Base-by-base conservation (phyloP, 2,888 invertebrate genomes). In the Neoaliturus tenellus region DNA sequence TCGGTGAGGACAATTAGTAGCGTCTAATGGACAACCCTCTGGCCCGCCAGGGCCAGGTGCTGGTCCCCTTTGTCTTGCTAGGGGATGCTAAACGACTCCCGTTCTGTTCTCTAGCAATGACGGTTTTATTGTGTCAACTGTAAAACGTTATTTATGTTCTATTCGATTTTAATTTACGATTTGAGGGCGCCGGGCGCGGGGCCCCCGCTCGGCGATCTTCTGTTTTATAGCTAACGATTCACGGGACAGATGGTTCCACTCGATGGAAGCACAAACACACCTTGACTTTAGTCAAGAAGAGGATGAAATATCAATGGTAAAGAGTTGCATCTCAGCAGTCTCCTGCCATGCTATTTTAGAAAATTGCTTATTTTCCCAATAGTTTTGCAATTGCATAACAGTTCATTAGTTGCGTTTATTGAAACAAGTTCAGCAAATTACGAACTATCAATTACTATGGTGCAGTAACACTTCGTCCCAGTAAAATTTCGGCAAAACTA, bases 121-220 rank as follows among this genome's bases (percentile, higher is more conserved):
- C 35, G 31, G 67, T 71, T 71, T 41, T 71, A 71, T 41, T 71
- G 71, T 39, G 39, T 23, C 41, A 71, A 39, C 33, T 71, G 35
- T 71, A 71, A 71, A 71, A 71, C 41, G 71, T 71, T 71, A 67
- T 71, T 71, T 71, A 71, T 71, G 71, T 41, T 71, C 71, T 23
- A 71, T 71, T 71, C 71, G 71, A 71, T 71, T 33, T 35, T 39
- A 71, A 71, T 71, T 71, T 71, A 71, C 41, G 71, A 71, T 41
- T 71, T 71, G 71, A 71, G 71, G 35, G 71, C 71, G 41, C 71
- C 23, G 71, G 28, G 12, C 25, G 41, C 71, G 39, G 71, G 28
- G 12, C 25, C 33, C 20, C 23, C 41, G 12, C 12, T 20, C 41
- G 33, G 17, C 71, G 23, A 35, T 71, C 33, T 41, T 39, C 39